These are phyloP conservation scores for Oreochromis mossambicus DNA, from an alignment of 2,797 vertebrate genomes.

Conservation along the genomic window DNA sequence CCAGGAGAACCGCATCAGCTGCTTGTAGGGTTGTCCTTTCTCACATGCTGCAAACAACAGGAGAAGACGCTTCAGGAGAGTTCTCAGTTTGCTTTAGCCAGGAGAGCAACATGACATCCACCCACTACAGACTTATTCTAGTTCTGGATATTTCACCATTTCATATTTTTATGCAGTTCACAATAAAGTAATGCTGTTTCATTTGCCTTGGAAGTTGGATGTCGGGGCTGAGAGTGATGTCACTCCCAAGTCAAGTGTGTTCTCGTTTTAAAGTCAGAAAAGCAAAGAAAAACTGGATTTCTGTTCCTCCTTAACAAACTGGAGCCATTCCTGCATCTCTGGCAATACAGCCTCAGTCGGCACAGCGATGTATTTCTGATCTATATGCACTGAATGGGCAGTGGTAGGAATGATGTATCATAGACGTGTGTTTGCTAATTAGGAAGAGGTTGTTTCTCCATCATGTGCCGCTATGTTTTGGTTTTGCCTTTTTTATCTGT, in stretches of 20 bases:
- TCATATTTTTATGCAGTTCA: background rate
- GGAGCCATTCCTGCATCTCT: background rate
- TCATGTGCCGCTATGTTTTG: background rate
- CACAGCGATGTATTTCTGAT: background rate
- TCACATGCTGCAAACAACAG: accelerated
- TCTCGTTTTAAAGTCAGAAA: background rate
- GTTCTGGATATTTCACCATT: background rate
- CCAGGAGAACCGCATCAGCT: background rate
- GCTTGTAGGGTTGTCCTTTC: background rate
- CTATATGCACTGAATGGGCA: accelerated
- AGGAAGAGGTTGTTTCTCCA: too few species aligned
- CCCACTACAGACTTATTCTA: background rate
- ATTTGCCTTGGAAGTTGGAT: background rate
- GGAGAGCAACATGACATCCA: background rate
- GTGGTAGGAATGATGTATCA: too few species aligned
- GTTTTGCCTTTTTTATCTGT: too few species aligned
- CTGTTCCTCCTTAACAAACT: background rate
- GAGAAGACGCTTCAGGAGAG: background rate
- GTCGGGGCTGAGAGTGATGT: background rate
- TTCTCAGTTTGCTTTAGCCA: background rate
- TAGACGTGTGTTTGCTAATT: too few species aligned
- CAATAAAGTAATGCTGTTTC: background rate
- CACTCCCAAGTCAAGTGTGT: accelerated
- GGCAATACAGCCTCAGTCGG: background rate
- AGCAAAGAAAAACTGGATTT: background rate